Conservation (phyloP, 2,888 invertebrate species). For the Diabrotica balteata region DNA sequence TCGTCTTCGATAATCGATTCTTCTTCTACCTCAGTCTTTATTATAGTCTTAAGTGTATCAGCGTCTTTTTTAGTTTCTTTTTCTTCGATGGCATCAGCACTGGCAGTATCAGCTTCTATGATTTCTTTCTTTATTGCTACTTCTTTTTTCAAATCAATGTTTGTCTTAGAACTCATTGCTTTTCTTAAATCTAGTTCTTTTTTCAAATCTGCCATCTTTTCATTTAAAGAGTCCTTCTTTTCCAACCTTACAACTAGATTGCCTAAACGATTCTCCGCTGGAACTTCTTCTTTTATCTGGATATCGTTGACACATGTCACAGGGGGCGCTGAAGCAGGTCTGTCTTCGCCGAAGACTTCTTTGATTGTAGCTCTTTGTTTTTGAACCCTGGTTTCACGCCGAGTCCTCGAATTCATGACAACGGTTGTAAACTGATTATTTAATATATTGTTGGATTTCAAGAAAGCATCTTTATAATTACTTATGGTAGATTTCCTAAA, state of each 20-base stretch:
- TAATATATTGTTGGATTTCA: conserved; percentile 66
- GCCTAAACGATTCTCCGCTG: conserved; percentile 20
- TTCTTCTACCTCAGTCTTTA: conserved; percentile 48
- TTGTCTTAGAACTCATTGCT: not conserved
- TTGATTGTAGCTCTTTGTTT: conserved; percentile 81
- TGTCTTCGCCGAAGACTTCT: conserved; percentile 82
- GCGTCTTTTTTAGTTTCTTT: conserved; percentile 38
- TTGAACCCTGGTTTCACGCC: conserved; percentile 75
- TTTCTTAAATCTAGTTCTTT: conserved; percentile 11
- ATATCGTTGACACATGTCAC: conserved; percentile 65
- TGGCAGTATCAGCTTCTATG: conserved; percentile 30
- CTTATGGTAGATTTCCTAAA: conserved; percentile 75
- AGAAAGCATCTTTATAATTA: conserved; percentile 72
- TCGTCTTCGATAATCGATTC: conserved; percentile 50
- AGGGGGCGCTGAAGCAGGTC: conserved; percentile 84
- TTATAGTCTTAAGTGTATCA: conserved; percentile 50
- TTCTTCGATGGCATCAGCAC: conserved; percentile 47
- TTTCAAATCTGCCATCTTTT: conserved; percentile 45
- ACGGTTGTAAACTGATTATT: conserved; percentile 73
- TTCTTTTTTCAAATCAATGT: conserved; percentile 24
- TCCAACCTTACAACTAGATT: conserved; percentile 33
- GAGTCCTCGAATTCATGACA: conserved; percentile 75
- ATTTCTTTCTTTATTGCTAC: not conserved
- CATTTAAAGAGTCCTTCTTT: conserved; percentile 28
- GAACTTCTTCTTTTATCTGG: conserved; percentile 53